These are phyloP conservation scores for Terrapene triunguis DNA, from an alignment of 2,113 vertebrate species.

Conservation along the genomic window DNA sequence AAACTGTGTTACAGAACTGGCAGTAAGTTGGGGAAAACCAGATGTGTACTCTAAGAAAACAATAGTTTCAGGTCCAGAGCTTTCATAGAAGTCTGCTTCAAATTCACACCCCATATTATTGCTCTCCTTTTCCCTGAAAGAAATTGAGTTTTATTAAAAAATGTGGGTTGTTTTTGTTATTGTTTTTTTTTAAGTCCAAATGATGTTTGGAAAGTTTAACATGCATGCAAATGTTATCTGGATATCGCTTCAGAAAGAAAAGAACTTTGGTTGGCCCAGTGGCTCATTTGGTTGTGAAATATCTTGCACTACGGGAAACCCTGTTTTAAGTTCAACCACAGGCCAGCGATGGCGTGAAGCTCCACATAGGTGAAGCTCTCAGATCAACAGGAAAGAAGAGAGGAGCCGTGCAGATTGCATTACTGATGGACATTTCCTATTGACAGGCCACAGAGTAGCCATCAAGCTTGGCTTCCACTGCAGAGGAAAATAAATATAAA, in stretches of 20 bases:
- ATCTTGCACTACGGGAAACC: neutral
- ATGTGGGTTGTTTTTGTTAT: neutral
- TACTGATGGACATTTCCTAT: neutral
- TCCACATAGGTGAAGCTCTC: constrained; percentile 9
- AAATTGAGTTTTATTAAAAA: constrained; percentile 49
- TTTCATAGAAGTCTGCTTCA: constrained; percentile 67
- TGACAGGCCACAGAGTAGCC: neutral
- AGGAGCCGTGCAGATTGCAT: neutral
- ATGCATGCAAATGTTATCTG: constrained; percentile 18
- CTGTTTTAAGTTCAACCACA: constrained; percentile 2
- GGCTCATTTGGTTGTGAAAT: constrained; percentile 72
- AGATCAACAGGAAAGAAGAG: neutral
- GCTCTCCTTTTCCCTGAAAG: constrained; percentile 49
- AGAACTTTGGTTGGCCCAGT: constrained; percentile 72
- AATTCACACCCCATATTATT: constrained; percentile 49
- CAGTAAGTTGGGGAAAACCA: constrained; percentile 69
- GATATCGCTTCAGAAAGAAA: neutral
- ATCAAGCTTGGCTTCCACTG: neutral
- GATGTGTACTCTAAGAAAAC: constrained; percentile 72
- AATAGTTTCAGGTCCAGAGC: constrained; percentile 43
- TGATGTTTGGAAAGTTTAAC: constrained; percentile 33
- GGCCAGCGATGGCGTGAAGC: constrained; percentile 43
- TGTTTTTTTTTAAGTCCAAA: neutral
- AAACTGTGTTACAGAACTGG: constrained; percentile 75
- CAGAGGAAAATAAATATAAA: neutral